Base-by-base conservation (phyloP, 1,140 invertebrate species). In the Pseudomyrmex dendroicus region DNA sequence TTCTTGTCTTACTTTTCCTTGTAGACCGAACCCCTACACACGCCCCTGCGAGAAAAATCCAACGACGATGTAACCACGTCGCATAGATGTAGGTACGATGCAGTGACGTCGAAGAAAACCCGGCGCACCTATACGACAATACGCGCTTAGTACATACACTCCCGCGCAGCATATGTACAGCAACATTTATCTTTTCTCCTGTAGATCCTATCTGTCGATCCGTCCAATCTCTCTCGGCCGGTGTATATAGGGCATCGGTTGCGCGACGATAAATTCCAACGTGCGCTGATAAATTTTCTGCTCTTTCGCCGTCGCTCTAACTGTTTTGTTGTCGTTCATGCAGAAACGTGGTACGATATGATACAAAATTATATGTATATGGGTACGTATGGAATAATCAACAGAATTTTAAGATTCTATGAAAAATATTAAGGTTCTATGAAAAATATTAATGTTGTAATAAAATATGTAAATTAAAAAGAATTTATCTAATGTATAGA, bases 41-140 rank as follows among this genome's bases (percentile, higher is more conserved):
- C 80, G 66, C 63, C 57, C 17, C 64, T 70, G 64, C 82, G 52
- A 88, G 46, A 85, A 85, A 73, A 88, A 73, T 50, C 74, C 46
- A 73, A n/a, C 12, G n/a, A 73, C 22, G 62, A 52, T 15, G 15
- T 48, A 52, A 10, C 35, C 5, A 35, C 50, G 50, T 52, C 50
- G 73, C 59, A 15, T n/a, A 7, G 25, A 48, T 54, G 57, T 70
- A 17, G 72, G 17, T 78, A 12, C 54, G 35, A 80, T 48, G 76
- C 56, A 48, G n/a, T 15, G 25, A 72, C 59, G 20, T 48, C 35
- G 61, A 48, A 17, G 25, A 62, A 68, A 25, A 57, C 35, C 35
- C 62, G 73, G 2, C 48, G 66, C 20, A 77, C 2, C 56, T 66
- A 66, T 8, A 22, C 44, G 67, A 80, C 59, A 80, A 84, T 77